Base-by-base conservation (phyloP, 2,888 invertebrate species). In the Tanypteryx hageni region DNA sequence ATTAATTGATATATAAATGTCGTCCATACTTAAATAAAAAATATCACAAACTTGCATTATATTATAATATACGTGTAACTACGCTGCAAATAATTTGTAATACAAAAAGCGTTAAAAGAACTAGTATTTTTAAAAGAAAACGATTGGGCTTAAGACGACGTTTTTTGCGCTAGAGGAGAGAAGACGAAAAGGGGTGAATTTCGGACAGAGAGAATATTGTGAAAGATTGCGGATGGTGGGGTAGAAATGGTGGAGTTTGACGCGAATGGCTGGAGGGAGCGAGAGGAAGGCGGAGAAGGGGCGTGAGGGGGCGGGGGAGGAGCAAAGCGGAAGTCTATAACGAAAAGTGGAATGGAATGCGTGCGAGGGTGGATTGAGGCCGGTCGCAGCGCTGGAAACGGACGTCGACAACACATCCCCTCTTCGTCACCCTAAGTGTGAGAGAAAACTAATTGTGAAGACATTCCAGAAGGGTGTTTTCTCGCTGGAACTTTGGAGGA, bases 381-480 rank as follows among this genome's bases (percentile, higher is more conserved):
- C n/a, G 68, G n/a, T 18, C 9, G 18, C 18, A n/a, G 68, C n/a
- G 68, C 10, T n/a, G 68, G 68, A n/a, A 68, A 68, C n/a, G 68
- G 68, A 16, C 68, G 9, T 68, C 7, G 68, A 68, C 68, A 68
- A 68, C 18, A 64, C n/a, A 68, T 68, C 22, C 22, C 4, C 68
- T 68, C 68, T 22, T 68, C 22, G 18, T n/a, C n/a, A n/a, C 68
- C 0, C 64, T 9, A 7, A 64, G 64, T 7, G 14, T 5, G 1
- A 1, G 44, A n/a, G 31, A 57, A 86, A 86, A 86, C 86, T 61
- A 86, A 86, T 86, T 31, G 59, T 61, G 61, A 61, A 86, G 86
- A 86, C 86, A 31, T 86, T 86, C 61, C 83, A 27, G 83, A n/a
- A 8, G 0, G 83, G 83, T 16, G 57, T 57, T 83, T 44, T 64